Base-by-base conservation (phyloP, 2,888 invertebrate genomes). In the Sisyra terminalis region DNA sequence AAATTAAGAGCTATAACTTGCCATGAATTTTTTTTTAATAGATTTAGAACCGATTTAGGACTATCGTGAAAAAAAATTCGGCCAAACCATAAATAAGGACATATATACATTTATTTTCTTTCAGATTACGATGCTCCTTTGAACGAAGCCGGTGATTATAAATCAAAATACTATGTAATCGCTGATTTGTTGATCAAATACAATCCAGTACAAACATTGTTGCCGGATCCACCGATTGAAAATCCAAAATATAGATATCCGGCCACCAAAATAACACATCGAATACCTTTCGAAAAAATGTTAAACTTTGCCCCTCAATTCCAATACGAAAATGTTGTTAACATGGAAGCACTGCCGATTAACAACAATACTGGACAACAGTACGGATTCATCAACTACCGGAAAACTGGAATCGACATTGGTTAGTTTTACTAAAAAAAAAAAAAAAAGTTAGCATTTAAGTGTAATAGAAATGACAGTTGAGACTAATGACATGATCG, bases 41-140 rank as follows among this genome's bases (percentile, higher is more conserved):
- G n/a, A n/a, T n/a, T n/a, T n/a, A n/a, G n/a, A n/a, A n/a, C n/a
- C n/a, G n/a, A n/a, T n/a, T n/a, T n/a, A n/a, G n/a, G n/a, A n/a
- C n/a, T n/a, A n/a, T n/a, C n/a, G n/a, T n/a, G n/a, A n/a, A n/a
- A n/a, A n/a, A n/a, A n/a, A n/a, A n/a, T n/a, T n/a, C n/a, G n/a
- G n/a, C n/a, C n/a, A n/a, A n/a, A n/a, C n/a, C n/a, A n/a, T n/a
- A n/a, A n/a, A n/a, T n/a, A n/a, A n/a, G n/a, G n/a, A n/a, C n/a
- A n/a, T n/a, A n/a, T n/a, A n/a, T n/a, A n/a, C n/a, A n/a, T n/a
- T n/a, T n/a, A n/a, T n/a, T n/a, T n/a, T n/a, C n/a, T 42, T 37
- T 13, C 30, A 43, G 93, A 94, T 59, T 94, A 92, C 55, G 88
- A 93, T 57, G 83, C 92, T 1, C 93, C 93, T 0, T 63, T 96